Percentiles rank a stretch among this genome's conserved stretches.
These are phyloP conservation scores for Drosophila meridiana DNA, from an alignment of 2,888 invertebrate genomes.

Conservation along the genomic window DNA sequence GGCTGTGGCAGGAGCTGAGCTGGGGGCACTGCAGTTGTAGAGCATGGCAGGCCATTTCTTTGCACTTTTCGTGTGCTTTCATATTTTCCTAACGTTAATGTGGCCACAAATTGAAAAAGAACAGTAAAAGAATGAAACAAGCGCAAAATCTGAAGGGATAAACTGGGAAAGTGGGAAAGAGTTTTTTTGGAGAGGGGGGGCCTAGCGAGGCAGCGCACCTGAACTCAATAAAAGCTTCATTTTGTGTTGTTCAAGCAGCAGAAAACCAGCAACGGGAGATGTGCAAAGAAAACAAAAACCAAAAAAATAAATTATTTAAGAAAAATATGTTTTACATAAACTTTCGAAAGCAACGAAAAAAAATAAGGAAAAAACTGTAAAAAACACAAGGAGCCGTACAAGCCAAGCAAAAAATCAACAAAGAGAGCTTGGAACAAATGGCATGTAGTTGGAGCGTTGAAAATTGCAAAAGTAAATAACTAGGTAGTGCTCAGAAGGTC, in stretches of 20 bases:
- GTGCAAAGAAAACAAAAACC: slow-evolving; percentile 53
- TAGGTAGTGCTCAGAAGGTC: slow-evolving; percentile 32
- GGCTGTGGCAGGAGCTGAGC: neutral
- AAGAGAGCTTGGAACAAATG: slow-evolving; percentile 69
- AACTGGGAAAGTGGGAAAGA: neutral
- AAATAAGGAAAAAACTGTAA: neutral
- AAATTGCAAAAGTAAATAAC: slow-evolving; percentile 79
- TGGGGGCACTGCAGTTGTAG: slow-evolving; percentile 48
- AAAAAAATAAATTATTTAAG: slow-evolving; percentile 79
- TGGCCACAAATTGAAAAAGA: slow-evolving; percentile 79
- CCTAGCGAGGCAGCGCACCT: slow-evolving; percentile 56
- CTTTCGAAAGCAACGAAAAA: slow-evolving; percentile 35
- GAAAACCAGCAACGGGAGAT: slow-evolving; percentile 58
- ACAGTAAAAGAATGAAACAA: slow-evolving; percentile 40
- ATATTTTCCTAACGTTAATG: slow-evolving; percentile 78
- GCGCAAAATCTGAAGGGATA: slow-evolving; percentile 53
- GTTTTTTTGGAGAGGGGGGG: neutral
- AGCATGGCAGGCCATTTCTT: slow-evolving; percentile 65
- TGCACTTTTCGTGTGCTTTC: slow-evolving; percentile 75
- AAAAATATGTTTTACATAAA: slow-evolving; percentile 80
- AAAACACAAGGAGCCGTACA: slow-evolving; percentile 15
- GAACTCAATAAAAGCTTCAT: slow-evolving; percentile 81
- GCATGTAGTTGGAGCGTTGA: slow-evolving; percentile 78
- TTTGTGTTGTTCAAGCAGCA: slow-evolving; percentile 78
- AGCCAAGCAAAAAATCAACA: slow-evolving; percentile 34